Evolutionary conservation across 1,140 invertebrate species (phyloP).

Genomic region (Hormaphis cornu): DNA sequence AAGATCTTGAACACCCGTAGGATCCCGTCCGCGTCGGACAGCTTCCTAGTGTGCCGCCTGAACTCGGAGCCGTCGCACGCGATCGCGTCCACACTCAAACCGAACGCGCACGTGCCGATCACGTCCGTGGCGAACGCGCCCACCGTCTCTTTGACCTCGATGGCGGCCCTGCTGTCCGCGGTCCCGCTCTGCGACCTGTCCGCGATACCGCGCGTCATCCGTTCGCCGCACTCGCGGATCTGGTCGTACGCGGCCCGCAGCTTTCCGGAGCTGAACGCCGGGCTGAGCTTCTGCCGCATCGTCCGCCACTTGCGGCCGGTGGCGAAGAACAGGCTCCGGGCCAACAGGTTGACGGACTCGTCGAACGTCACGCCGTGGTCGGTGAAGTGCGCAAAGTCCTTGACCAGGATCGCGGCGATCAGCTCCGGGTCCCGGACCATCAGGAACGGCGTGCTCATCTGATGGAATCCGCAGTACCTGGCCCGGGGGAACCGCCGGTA

Average conservation of each 20-base stretch:
- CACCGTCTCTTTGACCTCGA: neutral
- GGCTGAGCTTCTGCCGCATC: slow-evolving; percentile 46
- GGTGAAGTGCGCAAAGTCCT: slow-evolving; percentile 44
- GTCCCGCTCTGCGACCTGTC: neutral
- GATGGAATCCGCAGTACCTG: slow-evolving; percentile 38
- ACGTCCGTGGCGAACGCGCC: slow-evolving; percentile 24
- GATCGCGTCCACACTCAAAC: neutral
- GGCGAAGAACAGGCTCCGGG: slow-evolving; percentile 46
- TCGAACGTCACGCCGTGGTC: slow-evolving; percentile 43
- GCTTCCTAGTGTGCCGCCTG: slow-evolving; percentile 36
- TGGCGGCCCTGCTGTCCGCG: slow-evolving; percentile 13
- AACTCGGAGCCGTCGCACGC: slow-evolving; percentile 44
- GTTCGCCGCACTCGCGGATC: slow-evolving; percentile 41
- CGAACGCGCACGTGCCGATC: slow-evolving; percentile 24
- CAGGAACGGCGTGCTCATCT: slow-evolving; percentile 38
- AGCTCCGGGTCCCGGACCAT: slow-evolving; percentile 44
- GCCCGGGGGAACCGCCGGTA: slow-evolving; percentile 31
- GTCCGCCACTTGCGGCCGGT: slow-evolving; percentile 46
- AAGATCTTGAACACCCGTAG: neutral
- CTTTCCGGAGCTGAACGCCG: slow-evolving; percentile 50
- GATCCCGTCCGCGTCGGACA: slow-evolving; percentile 34
- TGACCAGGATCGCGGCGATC: slow-evolving; percentile 45
- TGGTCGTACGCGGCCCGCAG: slow-evolving; percentile 48
- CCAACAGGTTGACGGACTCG: slow-evolving; percentile 46
- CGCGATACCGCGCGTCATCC: slow-evolving; percentile 41